phyloP scores from a whole-genome alignment of 1,140 invertebrate species.

The Patella vulgata region DNA sequence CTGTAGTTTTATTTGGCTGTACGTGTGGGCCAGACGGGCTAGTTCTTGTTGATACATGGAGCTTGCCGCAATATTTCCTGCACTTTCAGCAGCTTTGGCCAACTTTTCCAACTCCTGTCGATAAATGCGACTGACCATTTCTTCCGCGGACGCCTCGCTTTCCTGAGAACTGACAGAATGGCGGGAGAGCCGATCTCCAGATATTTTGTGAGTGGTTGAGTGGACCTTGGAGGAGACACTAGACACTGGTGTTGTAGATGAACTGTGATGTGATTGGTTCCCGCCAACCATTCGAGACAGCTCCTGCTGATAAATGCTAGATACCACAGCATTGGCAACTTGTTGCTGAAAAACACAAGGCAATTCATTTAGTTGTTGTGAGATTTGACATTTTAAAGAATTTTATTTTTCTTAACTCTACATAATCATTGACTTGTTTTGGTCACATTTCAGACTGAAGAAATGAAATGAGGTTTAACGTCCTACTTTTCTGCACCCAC shows the following conservation, averaged over 20 bases:
- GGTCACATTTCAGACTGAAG: no score
- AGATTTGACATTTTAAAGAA: no score
- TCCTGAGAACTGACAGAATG: slow-evolving; percentile 22
- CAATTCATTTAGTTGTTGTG: slow-evolving; percentile 44
- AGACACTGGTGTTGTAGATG: slow-evolving; percentile 18
- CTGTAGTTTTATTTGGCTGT: slow-evolving; percentile 21
- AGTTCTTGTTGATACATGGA: slow-evolving; percentile 74
- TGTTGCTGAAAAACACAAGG: slow-evolving; percentile 70
- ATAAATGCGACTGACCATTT: slow-evolving; percentile 96
- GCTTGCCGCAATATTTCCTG: slow-evolving; percentile 73
- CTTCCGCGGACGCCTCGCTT: slow-evolving; percentile 74
- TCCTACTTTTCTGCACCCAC: no score
- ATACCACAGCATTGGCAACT: slow-evolving; percentile 57
- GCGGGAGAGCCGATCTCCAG: slow-evolving; percentile 12
- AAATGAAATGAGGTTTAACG: no score
- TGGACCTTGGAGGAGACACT: slow-evolving; percentile 19
- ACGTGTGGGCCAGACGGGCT: slow-evolving; percentile 42
- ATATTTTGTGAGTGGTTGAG: slow-evolving; percentile 9
- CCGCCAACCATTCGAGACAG: slow-evolving; percentile 48
- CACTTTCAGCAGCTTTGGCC: slow-evolving; percentile 73
- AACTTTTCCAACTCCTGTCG: slow-evolving; percentile 95
- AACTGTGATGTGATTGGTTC: slow-evolving; percentile 12
- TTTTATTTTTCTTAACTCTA: no score
- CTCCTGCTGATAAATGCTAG: slow-evolving; percentile 60
- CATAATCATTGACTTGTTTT: no score